A percentile compares a stretch with the other conserved stretches of the same genome.
These are phyloP conservation scores for Synergus itoensis DNA, from an alignment of 2,888 invertebrate species.

Conservation along the genomic window DNA sequence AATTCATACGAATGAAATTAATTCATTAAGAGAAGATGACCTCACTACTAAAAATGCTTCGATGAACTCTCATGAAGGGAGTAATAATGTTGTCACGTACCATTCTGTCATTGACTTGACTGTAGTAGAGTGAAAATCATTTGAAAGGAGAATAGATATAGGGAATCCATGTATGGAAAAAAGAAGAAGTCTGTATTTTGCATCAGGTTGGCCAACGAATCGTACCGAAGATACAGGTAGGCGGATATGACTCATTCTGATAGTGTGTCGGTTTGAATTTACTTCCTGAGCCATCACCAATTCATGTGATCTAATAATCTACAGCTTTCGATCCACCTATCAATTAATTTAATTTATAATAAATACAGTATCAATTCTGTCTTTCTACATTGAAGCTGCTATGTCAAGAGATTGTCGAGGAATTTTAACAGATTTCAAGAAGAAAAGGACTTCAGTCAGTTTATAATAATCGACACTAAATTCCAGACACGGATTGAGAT, in stretches of 20 bases:
- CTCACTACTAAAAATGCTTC: slow-evolving; percentile 3
- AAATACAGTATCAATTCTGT: no score
- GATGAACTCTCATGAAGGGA: background rate
- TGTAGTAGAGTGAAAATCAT: background rate
- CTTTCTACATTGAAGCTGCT: no score
- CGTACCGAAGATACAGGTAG: slow-evolving; percentile 62
- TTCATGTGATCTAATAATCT: background rate
- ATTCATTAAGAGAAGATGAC: background rate
- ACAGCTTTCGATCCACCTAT: background rate
- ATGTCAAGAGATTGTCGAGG: no score
- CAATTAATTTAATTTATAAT: background rate
- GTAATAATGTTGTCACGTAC: background rate
- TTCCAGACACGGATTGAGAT: background rate
- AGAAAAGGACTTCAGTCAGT: no score
- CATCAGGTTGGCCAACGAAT: slow-evolving; percentile 57
- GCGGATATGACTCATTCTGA: slow-evolving; percentile 66
- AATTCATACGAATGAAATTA: background rate
- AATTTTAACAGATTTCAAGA: no score
- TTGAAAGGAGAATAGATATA: background rate
- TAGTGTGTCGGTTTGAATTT: slow-evolving; percentile 31
- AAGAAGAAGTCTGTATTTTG: slow-evolving; percentile 52
- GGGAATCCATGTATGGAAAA: slow-evolving; percentile 42
- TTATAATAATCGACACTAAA: slow-evolving; percentile 21
- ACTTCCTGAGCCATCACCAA: background rate
- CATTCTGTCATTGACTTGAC: background rate